Conservation (phyloP, 2,888 invertebrate genomes). For the Tuta absoluta region DNA sequence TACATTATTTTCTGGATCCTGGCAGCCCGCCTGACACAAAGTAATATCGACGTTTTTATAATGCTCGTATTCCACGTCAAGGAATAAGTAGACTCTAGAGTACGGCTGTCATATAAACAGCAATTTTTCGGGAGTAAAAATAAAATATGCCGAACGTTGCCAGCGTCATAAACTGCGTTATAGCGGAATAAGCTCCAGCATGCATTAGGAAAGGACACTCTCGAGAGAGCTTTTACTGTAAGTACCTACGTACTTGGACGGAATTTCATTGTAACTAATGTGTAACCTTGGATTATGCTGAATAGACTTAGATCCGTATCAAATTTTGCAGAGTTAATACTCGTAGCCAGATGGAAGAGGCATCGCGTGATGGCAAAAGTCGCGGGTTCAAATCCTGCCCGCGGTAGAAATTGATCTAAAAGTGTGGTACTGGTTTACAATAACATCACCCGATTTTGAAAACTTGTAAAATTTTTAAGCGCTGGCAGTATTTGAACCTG, state of each 20-base stretch:
- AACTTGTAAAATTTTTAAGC: too few species aligned
- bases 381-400: too few species aligned
- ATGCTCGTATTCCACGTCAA: neutral
- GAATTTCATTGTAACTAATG: neutral
- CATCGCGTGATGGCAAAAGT: too few species aligned
- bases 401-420: too few species aligned
- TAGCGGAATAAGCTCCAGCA: neutral
- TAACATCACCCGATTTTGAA: too few species aligned
- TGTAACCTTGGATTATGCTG: neutral
- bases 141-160: constrained; percentile 2
- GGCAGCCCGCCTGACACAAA: too few species aligned
- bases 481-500: too few species aligned
- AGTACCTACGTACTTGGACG: neutral
- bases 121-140: constrained; percentile 2
- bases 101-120: neutral
- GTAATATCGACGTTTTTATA: neutral
- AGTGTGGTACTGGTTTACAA: too few species aligned
- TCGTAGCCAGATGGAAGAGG: too few species aligned
- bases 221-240: neutral
- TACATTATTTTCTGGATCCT: too few species aligned
- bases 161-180: constrained; percentile 3
- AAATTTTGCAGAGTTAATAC: too few species aligned
- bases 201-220: constrained; percentile 3
- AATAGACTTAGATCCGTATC: neutral
- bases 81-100: neutral